Evolutionary conservation across 2,888 invertebrate species (phyloP).

Genomic region (Flexamia atlantica): DNA sequence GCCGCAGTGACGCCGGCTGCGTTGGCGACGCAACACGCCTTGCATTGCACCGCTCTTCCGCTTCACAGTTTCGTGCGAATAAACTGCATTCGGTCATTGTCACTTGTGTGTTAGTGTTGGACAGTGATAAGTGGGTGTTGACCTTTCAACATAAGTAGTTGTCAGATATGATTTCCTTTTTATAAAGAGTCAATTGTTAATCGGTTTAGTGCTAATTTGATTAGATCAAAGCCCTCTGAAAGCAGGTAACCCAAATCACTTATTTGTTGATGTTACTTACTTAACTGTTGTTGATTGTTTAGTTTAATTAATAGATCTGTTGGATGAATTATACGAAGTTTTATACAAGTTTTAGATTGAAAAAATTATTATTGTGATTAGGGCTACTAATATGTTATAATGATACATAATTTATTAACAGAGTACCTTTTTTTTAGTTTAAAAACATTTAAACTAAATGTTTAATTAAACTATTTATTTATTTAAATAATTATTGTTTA

Average conservation of each 20-base stretch:
- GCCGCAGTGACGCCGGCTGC: conserved; percentile 14
- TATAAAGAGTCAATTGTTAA: neutral
- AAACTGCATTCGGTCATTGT: neutral
- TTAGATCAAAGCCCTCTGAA: neutral
- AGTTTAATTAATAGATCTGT: too few species aligned
- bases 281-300: too few species aligned
- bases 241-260: neutral
- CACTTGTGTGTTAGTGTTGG: neutral
- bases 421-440: too few species aligned
- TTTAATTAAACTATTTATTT: too few species aligned
- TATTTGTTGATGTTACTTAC: too few species aligned
- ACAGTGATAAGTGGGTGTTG: neutral
- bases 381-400: too few species aligned
- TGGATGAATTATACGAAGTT: too few species aligned
- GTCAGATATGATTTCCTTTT: neutral
- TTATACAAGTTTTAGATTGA: too few species aligned
- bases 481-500: too few species aligned
- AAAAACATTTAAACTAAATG: too few species aligned
- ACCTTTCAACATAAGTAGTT: neutral
- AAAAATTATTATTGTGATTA: too few species aligned
- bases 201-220: conserved; percentile 34
- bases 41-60: neutral
- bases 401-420: too few species aligned
- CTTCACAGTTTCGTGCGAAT: neutral
- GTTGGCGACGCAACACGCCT: conserved; percentile 2